A percentile compares a stretch with the other conserved stretches of the same genome.
Evolutionary conservation across 2,797 vertebrate genomes (phyloP).

Genomic region (Decapterus maruadsi): DNA sequence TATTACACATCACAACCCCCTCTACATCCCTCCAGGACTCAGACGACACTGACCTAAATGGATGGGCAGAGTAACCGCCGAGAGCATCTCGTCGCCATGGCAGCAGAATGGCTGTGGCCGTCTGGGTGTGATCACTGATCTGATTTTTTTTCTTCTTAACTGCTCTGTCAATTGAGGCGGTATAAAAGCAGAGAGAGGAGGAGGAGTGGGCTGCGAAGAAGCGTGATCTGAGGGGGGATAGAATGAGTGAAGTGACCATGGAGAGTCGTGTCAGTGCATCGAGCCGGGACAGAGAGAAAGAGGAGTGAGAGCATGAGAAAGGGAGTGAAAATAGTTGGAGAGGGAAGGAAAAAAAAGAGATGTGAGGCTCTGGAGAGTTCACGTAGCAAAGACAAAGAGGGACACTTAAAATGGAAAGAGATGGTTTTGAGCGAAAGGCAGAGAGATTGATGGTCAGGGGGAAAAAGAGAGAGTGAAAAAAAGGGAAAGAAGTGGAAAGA

Average conservation of each 20-base stretch:
- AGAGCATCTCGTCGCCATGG: slow-evolving; percentile 65
- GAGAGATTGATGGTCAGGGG: slow-evolving; percentile 38
- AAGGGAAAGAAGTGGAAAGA: slow-evolving; percentile 58
- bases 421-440: slow-evolving; percentile 42
- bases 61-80: slow-evolving; percentile 55
- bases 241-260: slow-evolving; percentile 20
- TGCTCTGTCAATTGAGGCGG: slow-evolving; percentile 6
- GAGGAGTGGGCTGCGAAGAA: background rate
- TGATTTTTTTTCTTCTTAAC: slow-evolving; percentile 37
- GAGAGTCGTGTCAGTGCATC: background rate
- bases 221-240: slow-evolving; percentile 3
- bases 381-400: slow-evolving; percentile 24
- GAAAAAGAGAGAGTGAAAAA: slow-evolving; percentile 35
- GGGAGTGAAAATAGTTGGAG: background rate
- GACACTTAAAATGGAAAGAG: slow-evolving; percentile 38
- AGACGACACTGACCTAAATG: slow-evolving; percentile 66
- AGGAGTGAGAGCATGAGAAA: background rate
- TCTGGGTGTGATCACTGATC: slow-evolving; percentile 36
- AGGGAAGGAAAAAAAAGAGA: background rate
- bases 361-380: slow-evolving; percentile 11
- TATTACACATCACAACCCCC: slow-evolving; percentile 22
- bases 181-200: slow-evolving; percentile 21
- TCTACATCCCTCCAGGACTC: slow-evolving; percentile 32
- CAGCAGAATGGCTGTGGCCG: slow-evolving; percentile 34
- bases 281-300: background rate